These are phyloP conservation scores for Dipodomys merriami DNA, from an alignment of 2,113 vertebrate genomes.

Conservation along the genomic window DNA sequence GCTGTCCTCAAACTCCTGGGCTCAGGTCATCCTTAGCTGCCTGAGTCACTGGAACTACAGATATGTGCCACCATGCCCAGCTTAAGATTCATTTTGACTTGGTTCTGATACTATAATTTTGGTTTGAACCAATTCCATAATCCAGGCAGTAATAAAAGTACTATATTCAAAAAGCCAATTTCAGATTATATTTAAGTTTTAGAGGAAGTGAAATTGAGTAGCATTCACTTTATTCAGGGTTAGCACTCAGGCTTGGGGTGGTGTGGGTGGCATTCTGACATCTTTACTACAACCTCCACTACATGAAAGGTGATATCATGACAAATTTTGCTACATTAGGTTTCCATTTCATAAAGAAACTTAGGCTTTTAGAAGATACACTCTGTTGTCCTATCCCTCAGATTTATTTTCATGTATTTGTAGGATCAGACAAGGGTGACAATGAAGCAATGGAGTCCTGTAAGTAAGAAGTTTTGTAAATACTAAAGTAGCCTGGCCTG, in stretches of 20 bases:
- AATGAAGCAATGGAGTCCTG: slow-evolving; percentile 95
- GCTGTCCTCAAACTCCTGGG: background rate
- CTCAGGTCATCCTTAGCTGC: background rate
- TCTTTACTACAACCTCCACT: background rate
- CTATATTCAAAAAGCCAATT: slow-evolving; percentile 10
- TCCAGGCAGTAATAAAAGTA: background rate
- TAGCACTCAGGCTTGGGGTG: background rate
- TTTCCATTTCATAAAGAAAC: slow-evolving; percentile 41
- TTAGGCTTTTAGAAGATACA: slow-evolving; percentile 11
- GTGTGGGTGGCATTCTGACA: background rate
- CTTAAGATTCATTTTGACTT: slow-evolving; percentile 26
- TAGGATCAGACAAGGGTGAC: slow-evolving; percentile 97
- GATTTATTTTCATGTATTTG: slow-evolving; percentile 66
- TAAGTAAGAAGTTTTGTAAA: slow-evolving; percentile 87
- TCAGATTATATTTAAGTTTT: background rate
- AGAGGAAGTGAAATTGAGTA: background rate
- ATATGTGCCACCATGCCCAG: background rate
- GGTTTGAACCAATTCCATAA: background rate
- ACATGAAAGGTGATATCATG: background rate
- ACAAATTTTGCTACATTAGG: background rate
- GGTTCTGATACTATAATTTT: background rate
- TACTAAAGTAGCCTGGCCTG: slow-evolving; percentile 23
- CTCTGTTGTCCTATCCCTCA: slow-evolving; percentile 51
- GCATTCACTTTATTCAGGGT: background rate
- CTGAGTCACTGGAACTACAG: background rate